A percentile compares a stretch with the other conserved stretches of the same genome.
phyloP scores from a whole-genome alignment of 92 coral and sea anemone species.

The Diadumene lineata region DNA sequence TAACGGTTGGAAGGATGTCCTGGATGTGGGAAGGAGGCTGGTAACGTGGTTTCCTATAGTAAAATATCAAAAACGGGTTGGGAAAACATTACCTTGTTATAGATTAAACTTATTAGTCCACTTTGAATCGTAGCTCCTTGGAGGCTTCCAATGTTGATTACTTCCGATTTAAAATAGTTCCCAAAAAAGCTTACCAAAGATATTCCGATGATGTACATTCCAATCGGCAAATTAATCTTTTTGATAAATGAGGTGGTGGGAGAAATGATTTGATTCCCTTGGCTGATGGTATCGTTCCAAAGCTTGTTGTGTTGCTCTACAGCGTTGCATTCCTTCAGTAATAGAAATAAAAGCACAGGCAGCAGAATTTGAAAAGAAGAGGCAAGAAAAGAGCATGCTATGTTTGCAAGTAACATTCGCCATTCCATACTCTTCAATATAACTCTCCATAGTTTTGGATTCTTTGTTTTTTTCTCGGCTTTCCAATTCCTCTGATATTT shows the following conservation, averaged over 20 bases:
- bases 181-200: neutral
- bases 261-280: neutral
- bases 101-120: conserved; percentile 2
- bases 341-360: conserved; percentile 4
- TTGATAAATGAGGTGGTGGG: neutral
- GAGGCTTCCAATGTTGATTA: neutral
- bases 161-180: neutral
- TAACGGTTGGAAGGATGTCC: too few species aligned
- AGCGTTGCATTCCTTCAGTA: conserved; percentile 4
- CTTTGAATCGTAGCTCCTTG: neutral
- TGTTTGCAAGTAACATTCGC: neutral
- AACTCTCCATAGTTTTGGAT: conserved; percentile 15
- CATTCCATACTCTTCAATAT: neutral
- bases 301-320: neutral
- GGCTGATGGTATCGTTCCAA: neutral
- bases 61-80: too few species aligned
- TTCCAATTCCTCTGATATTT: neutral
- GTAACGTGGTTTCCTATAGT: too few species aligned
- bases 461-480: neutral
- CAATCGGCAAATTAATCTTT: neutral
- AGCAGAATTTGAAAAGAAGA: neutral
- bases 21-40: too few species aligned
- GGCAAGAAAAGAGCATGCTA: neutral
- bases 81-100: conserved; percentile 6
- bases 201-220: neutral